These are phyloP conservation scores for Tragelaphus strepsiceros DNA, from an alignment of 2,113 vertebrate genomes.

Conservation along the genomic window DNA sequence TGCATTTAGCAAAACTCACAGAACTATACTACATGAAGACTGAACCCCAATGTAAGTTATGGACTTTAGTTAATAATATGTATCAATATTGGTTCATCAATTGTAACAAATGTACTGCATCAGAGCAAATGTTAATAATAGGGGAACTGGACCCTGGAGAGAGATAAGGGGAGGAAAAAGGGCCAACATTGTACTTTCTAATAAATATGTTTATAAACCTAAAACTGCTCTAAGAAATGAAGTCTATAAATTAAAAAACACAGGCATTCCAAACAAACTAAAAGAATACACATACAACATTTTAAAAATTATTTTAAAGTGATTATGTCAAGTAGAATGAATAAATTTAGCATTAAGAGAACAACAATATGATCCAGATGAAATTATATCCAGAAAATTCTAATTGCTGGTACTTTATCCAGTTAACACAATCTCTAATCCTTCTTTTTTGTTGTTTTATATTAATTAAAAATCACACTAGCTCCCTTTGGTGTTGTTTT, in stretches of 20 bases:
- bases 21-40: background rate
- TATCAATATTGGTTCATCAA: background rate
- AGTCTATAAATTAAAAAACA: background rate
- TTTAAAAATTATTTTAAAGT: constrained; percentile 24
- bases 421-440: background rate
- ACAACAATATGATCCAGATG: background rate
- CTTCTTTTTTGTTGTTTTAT: background rate
- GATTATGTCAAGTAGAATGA: background rate
- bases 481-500: background rate
- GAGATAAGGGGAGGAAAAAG: background rate
- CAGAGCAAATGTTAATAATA: background rate
- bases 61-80: background rate
- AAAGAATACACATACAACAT: background rate
- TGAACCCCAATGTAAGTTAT: background rate
- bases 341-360: background rate
- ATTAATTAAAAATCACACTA: constrained; percentile 22
- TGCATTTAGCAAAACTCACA: background rate
- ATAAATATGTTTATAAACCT: background rate
- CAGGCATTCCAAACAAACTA: background rate
- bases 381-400: constrained; percentile 30
- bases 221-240: constrained; percentile 31
- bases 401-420: background rate
- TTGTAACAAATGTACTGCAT: background rate
- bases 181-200: background rate
- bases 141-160: background rate